Base-by-base conservation (phyloP, 2,797 vertebrate species). In the Lithobates sylvaticus region DNA sequence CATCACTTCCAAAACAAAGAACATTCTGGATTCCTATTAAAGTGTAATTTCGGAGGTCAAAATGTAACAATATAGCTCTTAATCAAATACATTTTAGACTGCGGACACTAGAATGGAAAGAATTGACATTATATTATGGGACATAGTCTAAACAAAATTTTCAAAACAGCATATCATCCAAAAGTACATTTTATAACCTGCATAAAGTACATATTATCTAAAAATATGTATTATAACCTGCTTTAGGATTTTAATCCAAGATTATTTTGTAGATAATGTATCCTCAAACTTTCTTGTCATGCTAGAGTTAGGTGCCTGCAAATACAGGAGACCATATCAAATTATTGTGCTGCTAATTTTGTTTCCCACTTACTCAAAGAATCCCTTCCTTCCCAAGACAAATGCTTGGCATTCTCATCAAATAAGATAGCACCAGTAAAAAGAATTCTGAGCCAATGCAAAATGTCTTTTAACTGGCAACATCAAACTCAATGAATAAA, bases 11-110 rank as follows among this genome's bases (percentile, higher is more conserved):
- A 79, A 75, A 74, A 76, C 42, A 74, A 75, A 68, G n/a, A 83
- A 73, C 72, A 54, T 36, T 5, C 42, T 86, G 47, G 18, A 54
- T 42, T 72, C 74, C 39, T 32, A 29, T 42, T 39, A 71, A 78
- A 78, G 29, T 5, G 32, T 12, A 67, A 70, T 81, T n/a, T 15
- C 82, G 70, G 71, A 86, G 72, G 65, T 83, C 34, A 81, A 68
- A 69, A 81, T 76, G 64, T 70, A 86, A 86, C 65, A 58, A 70
- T 73, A 87, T 73, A 67, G 39, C 34, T 83, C 75, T 67, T 29
- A 42, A 27, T 72, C 50, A 68, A 83, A 67, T 32, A 21, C 44
- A 26, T 47, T 72, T 67, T 29, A 50, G 39, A 78, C 84, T 39
- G 78, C 39, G 3, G 39, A 85, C 61, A 79, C 12, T n/a, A 27